These are phyloP conservation scores for Digitonthophagus gazella DNA, from an alignment of 2,888 invertebrate species.

Conservation along the genomic window DNA sequence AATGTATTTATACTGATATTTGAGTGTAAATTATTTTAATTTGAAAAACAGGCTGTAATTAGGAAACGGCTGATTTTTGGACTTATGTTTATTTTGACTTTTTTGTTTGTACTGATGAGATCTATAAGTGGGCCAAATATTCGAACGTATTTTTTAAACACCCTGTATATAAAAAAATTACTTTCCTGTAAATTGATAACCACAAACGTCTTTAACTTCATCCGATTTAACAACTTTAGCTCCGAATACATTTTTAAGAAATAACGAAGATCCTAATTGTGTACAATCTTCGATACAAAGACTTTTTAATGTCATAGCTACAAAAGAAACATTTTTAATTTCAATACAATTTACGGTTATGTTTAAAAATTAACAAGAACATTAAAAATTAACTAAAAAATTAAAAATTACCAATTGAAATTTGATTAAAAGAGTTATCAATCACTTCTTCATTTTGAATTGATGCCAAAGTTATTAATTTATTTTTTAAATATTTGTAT, in stretches of 20 bases:
- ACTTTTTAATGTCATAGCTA: constrained; percentile 52
- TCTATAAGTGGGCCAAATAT: no score
- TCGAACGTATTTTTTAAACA: no score
- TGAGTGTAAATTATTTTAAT: no score
- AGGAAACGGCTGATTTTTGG: no score
- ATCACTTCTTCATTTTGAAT: constrained; percentile 50
- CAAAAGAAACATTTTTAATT: constrained; percentile 21
- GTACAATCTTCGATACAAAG: constrained; percentile 55
- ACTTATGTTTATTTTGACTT: no score
- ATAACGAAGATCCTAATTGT: constrained; percentile 70
- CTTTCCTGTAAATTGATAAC: constrained; percentile 59
- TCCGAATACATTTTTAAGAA: constrained; percentile 70
- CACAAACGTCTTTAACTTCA: constrained; percentile 57
- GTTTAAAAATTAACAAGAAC: constrained; percentile 32
- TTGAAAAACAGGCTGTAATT: no score
- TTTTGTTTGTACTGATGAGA: no score
- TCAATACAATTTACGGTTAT: no score
- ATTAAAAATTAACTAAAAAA: constrained; percentile 4
- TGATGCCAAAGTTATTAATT: constrained; percentile 26
- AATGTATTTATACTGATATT: no score
- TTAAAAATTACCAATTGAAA: constrained; percentile 66
- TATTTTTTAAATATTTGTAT: constrained; percentile 30
- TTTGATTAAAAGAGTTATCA: constrained; percentile 64
- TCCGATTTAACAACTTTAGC: constrained; percentile 61
- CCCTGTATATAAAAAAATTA: constrained; percentile 11